These are phyloP conservation scores for Artibeus lituratus DNA, from an alignment of 2,797 vertebrate genomes.

Conservation along the genomic window DNA sequence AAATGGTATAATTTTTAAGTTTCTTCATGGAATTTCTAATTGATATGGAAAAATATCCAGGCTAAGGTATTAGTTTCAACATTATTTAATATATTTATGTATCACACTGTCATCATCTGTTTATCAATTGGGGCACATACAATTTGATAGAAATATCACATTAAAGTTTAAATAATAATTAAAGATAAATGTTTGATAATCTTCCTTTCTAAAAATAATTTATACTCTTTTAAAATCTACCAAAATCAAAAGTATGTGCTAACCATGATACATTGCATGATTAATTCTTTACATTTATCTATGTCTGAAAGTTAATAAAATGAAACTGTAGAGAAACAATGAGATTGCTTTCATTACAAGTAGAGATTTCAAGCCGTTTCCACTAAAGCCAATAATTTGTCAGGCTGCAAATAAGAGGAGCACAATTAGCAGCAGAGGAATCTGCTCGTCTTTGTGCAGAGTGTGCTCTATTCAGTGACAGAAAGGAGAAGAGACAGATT, in stretches of 20 bases:
- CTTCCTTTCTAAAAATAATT: constrained; percentile 3
- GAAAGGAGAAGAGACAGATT: constrained; percentile 5
- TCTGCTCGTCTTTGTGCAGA: not conserved
- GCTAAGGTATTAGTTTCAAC: not conserved
- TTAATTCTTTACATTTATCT: constrained; percentile 62
- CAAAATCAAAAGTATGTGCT: not conserved
- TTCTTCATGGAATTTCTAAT: constrained; percentile 47
- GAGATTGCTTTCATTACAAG: constrained; percentile 56
- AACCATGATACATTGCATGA: not conserved
- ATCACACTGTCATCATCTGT: not conserved
- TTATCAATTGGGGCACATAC: not conserved
- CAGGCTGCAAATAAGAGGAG: constrained; percentile 55
- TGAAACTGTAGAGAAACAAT: constrained; percentile 55
- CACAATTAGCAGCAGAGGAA: constrained; percentile 44
- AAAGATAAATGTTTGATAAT: not conserved
- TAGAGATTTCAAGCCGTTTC: constrained; percentile 1
- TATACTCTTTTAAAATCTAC: constrained; percentile 36
- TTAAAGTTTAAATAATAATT: not conserved
- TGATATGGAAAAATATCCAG: not conserved
- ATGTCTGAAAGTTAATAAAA: constrained; percentile 61
- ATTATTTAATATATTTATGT: constrained; percentile 44
- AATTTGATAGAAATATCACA: not conserved
- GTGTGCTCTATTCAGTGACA: not conserved
- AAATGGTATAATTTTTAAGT: constrained; percentile 9
- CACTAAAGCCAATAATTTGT: constrained; percentile 53